phyloP scores from a whole-genome alignment of 2,113 vertebrate genomes.

The Charina bottae region DNA sequence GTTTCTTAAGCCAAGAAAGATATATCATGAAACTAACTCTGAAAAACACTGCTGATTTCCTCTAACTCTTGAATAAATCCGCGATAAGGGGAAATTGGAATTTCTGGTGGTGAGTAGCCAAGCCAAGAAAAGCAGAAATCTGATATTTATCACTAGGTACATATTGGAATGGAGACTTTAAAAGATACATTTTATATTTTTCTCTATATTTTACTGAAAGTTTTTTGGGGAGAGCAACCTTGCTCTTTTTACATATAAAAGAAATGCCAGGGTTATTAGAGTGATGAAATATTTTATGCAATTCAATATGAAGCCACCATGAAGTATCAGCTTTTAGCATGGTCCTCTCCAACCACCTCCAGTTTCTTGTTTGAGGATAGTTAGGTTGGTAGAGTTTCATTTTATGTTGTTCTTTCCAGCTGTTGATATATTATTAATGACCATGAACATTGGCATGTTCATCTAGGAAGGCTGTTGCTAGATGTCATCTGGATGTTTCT shows the following conservation, averaged over 20 bases:
- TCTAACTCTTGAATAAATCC: slow-evolving; percentile 26
- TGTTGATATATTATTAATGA: slow-evolving; percentile 26
- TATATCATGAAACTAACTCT: slow-evolving; percentile 16
- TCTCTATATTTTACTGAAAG: slow-evolving; percentile 10
- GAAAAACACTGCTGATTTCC: slow-evolving; percentile 54
- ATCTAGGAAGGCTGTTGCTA: background rate
- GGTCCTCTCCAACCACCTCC: background rate
- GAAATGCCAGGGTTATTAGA: slow-evolving; percentile 31
- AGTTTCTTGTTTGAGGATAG: slow-evolving; percentile 62
- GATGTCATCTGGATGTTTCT: slow-evolving; percentile 28
- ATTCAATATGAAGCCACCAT: background rate
- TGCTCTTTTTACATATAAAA: slow-evolving; percentile 23
- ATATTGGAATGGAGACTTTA: background rate
- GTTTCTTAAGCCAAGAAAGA: slow-evolving; percentile 15
- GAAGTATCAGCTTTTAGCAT: slow-evolving; percentile 5
- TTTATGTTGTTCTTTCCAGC: slow-evolving; percentile 34
- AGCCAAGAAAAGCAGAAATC: slow-evolving; percentile 33
- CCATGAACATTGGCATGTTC: slow-evolving; percentile 13
- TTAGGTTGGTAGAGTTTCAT: slow-evolving; percentile 50
- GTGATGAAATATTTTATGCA: slow-evolving; percentile 22
- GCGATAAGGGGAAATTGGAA: slow-evolving; percentile 44
- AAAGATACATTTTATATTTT: slow-evolving; percentile 21
- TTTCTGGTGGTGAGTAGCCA: slow-evolving; percentile 46
- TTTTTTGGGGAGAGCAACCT: background rate
- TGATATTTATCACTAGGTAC: background rate